Conservation (phyloP, 2,888 invertebrate genomes). For the Acrobasis consociella region DNA sequence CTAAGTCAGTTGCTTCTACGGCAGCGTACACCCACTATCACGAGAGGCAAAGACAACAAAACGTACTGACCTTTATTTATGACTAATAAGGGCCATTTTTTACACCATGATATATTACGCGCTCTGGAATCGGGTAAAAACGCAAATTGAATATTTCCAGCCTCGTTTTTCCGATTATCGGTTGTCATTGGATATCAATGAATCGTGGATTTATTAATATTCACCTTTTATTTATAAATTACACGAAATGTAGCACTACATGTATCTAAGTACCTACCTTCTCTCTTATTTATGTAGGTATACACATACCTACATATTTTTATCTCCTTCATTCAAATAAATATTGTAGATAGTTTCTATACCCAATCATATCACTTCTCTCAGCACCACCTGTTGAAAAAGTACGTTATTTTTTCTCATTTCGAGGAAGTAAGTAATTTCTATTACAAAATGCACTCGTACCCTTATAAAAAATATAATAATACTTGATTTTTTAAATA, state of each 20-base stretch:
- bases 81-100: conserved; percentile 56
- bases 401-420: no score
- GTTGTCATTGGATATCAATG: conserved; percentile 2
- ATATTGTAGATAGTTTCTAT: no score
- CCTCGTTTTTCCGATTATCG: conserved; percentile 30
- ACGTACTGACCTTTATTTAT: conserved; percentile 50
- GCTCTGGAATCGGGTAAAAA: conserved; percentile 44
- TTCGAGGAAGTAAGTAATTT: no score
- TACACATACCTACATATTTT: no score
- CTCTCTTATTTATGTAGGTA: no score
- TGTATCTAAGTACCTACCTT: neutral
- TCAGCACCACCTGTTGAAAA: no score
- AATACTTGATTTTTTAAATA: no score
- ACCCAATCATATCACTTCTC: no score
- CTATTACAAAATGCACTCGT: no score
- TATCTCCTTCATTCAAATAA: no score
- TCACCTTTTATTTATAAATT: neutral
- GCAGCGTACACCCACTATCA: conserved; percentile 36
- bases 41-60: conserved; percentile 42
- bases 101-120: conserved; percentile 46
- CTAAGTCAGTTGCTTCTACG: conserved; percentile 27
- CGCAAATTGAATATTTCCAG: conserved; percentile 44
- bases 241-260: neutral
- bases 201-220: conserved; percentile 7
- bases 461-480: no score